Evolutionary conservation across 2,888 invertebrate species (phyloP), one percentile per base, ranked within the genome.

Genomic region (Laothoe populi): DNA sequence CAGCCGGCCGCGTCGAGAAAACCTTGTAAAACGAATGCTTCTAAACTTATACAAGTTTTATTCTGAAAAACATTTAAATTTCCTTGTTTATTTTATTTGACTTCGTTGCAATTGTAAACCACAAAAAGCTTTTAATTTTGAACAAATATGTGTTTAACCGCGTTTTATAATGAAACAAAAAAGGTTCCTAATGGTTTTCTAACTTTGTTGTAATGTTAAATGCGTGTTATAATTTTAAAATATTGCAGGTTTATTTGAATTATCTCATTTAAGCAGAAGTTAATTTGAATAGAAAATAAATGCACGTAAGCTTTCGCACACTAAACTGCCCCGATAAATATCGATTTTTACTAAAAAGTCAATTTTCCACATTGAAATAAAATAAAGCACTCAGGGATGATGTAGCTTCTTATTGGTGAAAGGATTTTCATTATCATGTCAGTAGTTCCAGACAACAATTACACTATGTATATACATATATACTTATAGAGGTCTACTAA

Each of bases 1-100:
- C 88, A 85, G 81, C 73, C 80, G 71, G 73, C 72, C 77, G 74
- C 72, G 60, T 38, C 40, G 45, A 63, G 45, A 31, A 70, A 74
- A 68, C 70, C 66, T 63, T 72, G 64, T 73, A 72, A 72, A 74
- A 71, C 71, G 72, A 72, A 73, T 72, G 71, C 74, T 68, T 67
- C 62, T 53, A 68, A 75, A 74, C 73, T 72, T 73, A 68, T 71
- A 72, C 65, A 74, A 73, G 65, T 74, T 72, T 70, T 67, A 69
- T 64, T 64, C 62, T 66, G 68, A 60, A 66, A 66, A 64, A 62
- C 65, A 71, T 70, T 74, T 66, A 61, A 67, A 60, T 72, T 71
- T 69, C 60, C 66, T 70, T 69, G 63, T 53, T 53, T 53, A 53
- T 35, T 31, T 53, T 75, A 64, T 57, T 60, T 49, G 61, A 45